Percentiles rank a stretch among this genome's conserved stretches.
Evolutionary conservation across 2,888 invertebrate species (phyloP).

Genomic region (Pachycephus smyrnensis): DNA sequence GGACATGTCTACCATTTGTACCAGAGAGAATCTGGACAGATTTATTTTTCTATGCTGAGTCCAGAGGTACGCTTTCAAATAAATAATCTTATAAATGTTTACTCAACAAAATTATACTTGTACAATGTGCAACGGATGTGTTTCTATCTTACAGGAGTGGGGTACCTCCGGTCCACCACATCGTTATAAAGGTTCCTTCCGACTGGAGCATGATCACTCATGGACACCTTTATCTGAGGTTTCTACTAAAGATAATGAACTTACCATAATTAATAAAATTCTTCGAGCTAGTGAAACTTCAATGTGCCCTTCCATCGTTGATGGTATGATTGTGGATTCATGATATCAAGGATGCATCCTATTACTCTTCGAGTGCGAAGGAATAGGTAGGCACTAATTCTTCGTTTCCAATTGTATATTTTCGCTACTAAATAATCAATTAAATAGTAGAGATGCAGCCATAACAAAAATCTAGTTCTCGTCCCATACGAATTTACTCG

Average conservation of each 20-base stretch:
- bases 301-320: neutral
- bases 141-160: conserved; percentile 74
- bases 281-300: conserved; percentile 33
- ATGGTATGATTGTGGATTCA: conserved; percentile 15
- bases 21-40: conserved; percentile 73
- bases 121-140: conserved; percentile 32
- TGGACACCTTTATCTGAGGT: conserved; percentile 75
- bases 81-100: neutral
- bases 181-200: conserved; percentile 74
- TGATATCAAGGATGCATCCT: neutral
- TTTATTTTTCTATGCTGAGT: conserved; percentile 81
- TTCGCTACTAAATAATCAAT: neutral
- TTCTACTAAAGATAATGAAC: conserved; percentile 56
- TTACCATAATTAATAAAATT: conserved; percentile 38
- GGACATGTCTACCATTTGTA: conserved; percentile 81
- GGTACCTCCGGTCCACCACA: conserved; percentile 71
- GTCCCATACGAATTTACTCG: neutral
- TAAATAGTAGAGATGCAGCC: neutral
- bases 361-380: neutral
- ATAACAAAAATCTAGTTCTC: neutral
- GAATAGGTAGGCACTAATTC: neutral
- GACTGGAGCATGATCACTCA: conserved; percentile 76
- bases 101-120: neutral
- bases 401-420: neutral
- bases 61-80: conserved; percentile 71